A percentile compares a stretch with the other conserved stretches of the same genome.
These are phyloP conservation scores for Dromaius novaehollandiae DNA, from an alignment of 2,113 vertebrate genomes.

Conservation along the genomic window DNA sequence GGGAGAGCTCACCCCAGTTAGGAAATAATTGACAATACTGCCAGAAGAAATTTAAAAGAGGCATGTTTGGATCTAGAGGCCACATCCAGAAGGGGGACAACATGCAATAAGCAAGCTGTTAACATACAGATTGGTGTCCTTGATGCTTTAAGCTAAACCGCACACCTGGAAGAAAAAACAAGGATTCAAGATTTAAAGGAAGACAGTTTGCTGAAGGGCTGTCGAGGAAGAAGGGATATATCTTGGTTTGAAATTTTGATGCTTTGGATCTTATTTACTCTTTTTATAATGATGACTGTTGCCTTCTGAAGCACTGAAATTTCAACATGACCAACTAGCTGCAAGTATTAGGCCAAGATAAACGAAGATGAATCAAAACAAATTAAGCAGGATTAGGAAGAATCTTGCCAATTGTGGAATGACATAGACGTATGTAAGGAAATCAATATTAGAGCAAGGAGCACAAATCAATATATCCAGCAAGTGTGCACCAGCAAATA, in stretches of 20 bases:
- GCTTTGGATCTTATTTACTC: neutral
- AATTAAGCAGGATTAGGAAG: neutral
- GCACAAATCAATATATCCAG: neutral
- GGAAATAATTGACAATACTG: neutral
- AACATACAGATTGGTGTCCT: neutral
- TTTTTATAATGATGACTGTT: neutral
- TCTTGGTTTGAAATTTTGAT: neutral
- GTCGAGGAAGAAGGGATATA: neutral
- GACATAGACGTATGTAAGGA: neutral
- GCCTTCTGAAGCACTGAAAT: neutral
- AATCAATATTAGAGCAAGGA: neutral
- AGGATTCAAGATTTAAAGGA: neutral
- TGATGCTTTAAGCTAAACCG: neutral
- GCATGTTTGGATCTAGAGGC: neutral
- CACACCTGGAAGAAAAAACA: neutral
- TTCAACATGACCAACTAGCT: neutral
- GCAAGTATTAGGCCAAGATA: neutral
- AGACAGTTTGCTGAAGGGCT: neutral
- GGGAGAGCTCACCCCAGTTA: neutral
- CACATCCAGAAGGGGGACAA: neutral
- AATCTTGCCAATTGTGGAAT: neutral
- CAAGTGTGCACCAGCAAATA: neutral
- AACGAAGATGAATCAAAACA: neutral
- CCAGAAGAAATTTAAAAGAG: neutral
- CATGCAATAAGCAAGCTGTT: neutral